Conservation (phyloP, 1,140 invertebrate species). For the Vollenhovia emeryi region DNA sequence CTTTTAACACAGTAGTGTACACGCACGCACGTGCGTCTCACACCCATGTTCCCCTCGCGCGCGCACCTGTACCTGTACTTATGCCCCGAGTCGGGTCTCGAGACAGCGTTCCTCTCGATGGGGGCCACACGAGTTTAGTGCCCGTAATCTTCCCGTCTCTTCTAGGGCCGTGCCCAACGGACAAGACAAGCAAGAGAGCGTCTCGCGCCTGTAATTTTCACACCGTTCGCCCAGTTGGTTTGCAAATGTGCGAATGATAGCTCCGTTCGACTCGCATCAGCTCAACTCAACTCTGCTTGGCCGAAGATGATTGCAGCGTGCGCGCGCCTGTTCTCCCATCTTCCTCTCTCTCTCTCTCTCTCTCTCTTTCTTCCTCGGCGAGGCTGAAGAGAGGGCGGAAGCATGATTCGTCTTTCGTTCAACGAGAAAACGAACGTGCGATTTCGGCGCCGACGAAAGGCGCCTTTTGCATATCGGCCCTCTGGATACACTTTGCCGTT, state of each 20-base stretch:
- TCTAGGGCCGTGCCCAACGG: constrained; percentile 68
- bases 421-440: constrained; percentile 62
- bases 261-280: constrained; percentile 30
- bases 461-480: constrained; percentile 64
- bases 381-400: background rate
- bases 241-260: constrained; percentile 83
- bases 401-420: constrained; percentile 60
- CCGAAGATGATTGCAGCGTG: constrained; percentile 60
- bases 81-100: no score
- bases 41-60: background rate
- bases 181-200: constrained; percentile 64
- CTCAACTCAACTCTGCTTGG: background rate
- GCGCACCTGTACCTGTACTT: constrained; percentile 44
- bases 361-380: background rate
- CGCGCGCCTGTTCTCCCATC: constrained; percentile 2
- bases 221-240: constrained; percentile 80
- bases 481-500: constrained; percentile 44
- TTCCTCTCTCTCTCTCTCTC: background rate
- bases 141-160: constrained; percentile 75
- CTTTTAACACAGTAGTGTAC: constrained; percentile 43
- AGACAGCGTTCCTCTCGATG: constrained; percentile 30
- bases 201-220: constrained; percentile 82
- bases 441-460: constrained; percentile 50
- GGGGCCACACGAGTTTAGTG: constrained; percentile 69
- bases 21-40: constrained; percentile 6